Conservation (phyloP, 2,888 invertebrate genomes). For the Hypena proboscidalis region DNA sequence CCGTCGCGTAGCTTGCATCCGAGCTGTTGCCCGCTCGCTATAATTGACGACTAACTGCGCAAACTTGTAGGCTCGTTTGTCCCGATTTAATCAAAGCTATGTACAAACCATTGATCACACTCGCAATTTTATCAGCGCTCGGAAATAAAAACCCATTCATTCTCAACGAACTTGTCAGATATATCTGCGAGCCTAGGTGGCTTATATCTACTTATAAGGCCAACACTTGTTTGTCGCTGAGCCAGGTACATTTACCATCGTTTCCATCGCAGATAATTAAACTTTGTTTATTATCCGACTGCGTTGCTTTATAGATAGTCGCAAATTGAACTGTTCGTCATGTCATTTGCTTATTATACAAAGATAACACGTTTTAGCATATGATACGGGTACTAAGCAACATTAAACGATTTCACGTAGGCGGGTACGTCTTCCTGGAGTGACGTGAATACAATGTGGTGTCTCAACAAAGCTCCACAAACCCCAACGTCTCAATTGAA, state of each 20-base stretch:
- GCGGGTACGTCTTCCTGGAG: slow-evolving; percentile 7
- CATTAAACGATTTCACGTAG: slow-evolving; percentile 24
- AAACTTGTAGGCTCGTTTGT: slow-evolving; percentile 72
- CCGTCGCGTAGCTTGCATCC: slow-evolving; percentile 61
- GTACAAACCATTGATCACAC: slow-evolving; percentile 29
- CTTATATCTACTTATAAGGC: slow-evolving; percentile 36
- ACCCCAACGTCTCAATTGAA: slow-evolving; percentile 38
- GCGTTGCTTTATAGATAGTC: slow-evolving; percentile 40
- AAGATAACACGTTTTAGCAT: slow-evolving; percentile 34
- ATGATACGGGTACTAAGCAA: slow-evolving; percentile 25
- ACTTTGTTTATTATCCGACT: slow-evolving; percentile 42
- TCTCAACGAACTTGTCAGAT: slow-evolving; percentile 20
- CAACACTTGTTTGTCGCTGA: slow-evolving; percentile 28
- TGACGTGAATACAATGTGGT: slow-evolving; percentile 13
- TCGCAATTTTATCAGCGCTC: slow-evolving; percentile 23
- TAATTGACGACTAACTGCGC: slow-evolving; percentile 71
- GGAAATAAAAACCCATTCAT: slow-evolving; percentile 28
- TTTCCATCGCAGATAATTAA: slow-evolving; percentile 42
- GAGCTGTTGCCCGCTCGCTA: slow-evolving; percentile 60
- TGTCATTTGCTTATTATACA: slow-evolving; percentile 34
- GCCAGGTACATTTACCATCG: slow-evolving; percentile 34
- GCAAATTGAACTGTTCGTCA: slow-evolving; percentile 44
- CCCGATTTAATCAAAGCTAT: slow-evolving; percentile 70
- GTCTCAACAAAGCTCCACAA: slow-evolving; percentile 11
- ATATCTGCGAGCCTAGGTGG: slow-evolving; percentile 19